Base-by-base conservation (phyloP, 2,888 invertebrate species). In the Drosophila falleni region DNA sequence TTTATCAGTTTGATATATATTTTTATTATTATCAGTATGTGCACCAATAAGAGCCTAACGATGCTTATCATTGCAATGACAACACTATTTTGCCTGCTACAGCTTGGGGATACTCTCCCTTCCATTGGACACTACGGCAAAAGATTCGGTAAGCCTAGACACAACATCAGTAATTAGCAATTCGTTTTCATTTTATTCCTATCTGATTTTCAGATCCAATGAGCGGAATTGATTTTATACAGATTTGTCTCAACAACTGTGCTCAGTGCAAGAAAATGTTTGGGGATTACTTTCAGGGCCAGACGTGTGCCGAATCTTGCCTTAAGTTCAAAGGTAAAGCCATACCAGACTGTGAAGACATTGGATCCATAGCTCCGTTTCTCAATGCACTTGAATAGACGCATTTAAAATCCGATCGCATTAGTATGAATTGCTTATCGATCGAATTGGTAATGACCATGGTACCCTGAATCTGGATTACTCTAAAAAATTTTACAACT, bases 261-360 rank as follows among this genome's bases (percentile, higher is more conserved):
- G 97, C 97, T 0, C 97, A 97, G 89, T 97, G 97, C 93, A 97
- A 97, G 93, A 96, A 96, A 92, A 97, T 97, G 96, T 96, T 96
- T 78, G 97, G 97, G 0, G 95, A 95, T 0, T 97, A 96, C 93
- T 97, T 97, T 93, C 96, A 97, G 89, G 97, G 97, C 0, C 96
- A 96, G 53, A 94, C 96, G 0, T 97, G 97, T 91, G 97, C 97
- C 0, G 96, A 97, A 85, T 95, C 96, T 76, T 97, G 97, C 91
- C 94, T 97, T 80, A 96, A 96, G 90, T 96, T 95, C 92, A 96
- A 96, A 90, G 97, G 97, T 72, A 96, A 96, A 91, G 94, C 96
- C 71, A 96, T 97, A 63, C 97, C 97, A 0, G 97, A 97, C 83
- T 97, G 97, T 91, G 97, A 97, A 91, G 96, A 97, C 90, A 94